Percentiles rank a stretch among this genome's conserved stretches.
phyloP scores from a whole-genome alignment of 1,140 invertebrate genomes.

The Calephelis nemesis region DNA sequence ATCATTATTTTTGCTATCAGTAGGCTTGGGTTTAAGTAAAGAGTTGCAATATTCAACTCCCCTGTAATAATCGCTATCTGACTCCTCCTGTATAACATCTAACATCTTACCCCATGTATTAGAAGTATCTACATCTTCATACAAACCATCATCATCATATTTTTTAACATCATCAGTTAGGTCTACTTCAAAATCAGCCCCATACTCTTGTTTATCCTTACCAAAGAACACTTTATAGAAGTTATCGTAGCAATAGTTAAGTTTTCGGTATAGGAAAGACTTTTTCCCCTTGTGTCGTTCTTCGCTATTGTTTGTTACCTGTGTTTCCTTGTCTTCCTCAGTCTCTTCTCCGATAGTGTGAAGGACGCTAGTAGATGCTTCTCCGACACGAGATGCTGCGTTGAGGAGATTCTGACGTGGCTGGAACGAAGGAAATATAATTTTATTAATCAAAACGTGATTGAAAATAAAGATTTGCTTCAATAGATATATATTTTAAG shows the following conservation, averaged over 20 bases:
- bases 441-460: not conserved
- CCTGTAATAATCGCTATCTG: slow-evolving; percentile 74
- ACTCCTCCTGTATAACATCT: slow-evolving; percentile 75
- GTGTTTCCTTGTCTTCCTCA: slow-evolving; percentile 87
- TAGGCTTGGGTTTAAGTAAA: slow-evolving; percentile 35
- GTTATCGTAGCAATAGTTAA: slow-evolving; percentile 75
- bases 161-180: slow-evolving; percentile 30
- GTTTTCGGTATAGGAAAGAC: slow-evolving; percentile 66
- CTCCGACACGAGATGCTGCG: slow-evolving; percentile 96
- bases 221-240: slow-evolving; percentile 73
- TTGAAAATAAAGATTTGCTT: too few species aligned
- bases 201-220: slow-evolving; percentile 46
- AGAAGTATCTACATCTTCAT: slow-evolving; percentile 70
- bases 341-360: slow-evolving; percentile 96
- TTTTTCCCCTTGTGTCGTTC: slow-evolving; percentile 48
- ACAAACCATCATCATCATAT: slow-evolving; percentile 69
- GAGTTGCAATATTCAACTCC: slow-evolving; percentile 63
- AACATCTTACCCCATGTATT: slow-evolving; percentile 48
- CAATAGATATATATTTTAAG: too few species aligned
- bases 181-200: slow-evolving; percentile 46
- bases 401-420: slow-evolving; percentile 95
- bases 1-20: slow-evolving; percentile 33
- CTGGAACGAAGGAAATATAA: slow-evolving; percentile 69
- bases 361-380: slow-evolving; percentile 96
- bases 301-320: slow-evolving; percentile 65